Evolutionary conservation across 2,113 vertebrate genomes (phyloP).

Genomic region (Cephalopholis sonnerati): DNA sequence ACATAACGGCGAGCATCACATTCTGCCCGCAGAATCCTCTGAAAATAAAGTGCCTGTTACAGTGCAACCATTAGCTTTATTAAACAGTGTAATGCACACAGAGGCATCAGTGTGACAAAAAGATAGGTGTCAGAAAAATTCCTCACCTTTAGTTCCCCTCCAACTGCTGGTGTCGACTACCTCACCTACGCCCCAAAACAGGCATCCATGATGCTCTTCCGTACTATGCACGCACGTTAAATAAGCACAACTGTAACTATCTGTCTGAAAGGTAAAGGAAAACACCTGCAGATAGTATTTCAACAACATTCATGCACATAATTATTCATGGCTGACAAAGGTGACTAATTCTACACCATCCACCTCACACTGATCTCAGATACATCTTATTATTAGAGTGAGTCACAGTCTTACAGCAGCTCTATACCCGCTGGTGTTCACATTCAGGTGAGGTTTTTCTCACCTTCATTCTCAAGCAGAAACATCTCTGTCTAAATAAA

Average conservation of each 20-base stretch:
- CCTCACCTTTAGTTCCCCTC: neutral
- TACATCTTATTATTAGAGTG: neutral
- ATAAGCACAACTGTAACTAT: too few relatives aligned
- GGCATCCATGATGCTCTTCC: too few relatives aligned
- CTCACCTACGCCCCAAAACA: too few relatives aligned
- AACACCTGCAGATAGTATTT: neutral
- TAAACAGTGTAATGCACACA: neutral
- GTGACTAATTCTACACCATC: neutral
- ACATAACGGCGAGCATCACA: too few relatives aligned
- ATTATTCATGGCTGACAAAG: neutral
- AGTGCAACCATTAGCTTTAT: neutral
- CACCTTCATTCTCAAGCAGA: too few relatives aligned
- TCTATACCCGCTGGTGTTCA: neutral
- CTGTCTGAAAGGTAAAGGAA: neutral
- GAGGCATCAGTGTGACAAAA: neutral
- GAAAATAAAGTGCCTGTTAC: neutral
- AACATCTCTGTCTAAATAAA: too few relatives aligned
- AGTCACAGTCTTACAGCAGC: constrained; percentile 16
- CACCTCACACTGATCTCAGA: neutral
- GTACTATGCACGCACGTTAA: too few relatives aligned
- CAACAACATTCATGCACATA: neutral
- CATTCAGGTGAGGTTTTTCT: neutral
- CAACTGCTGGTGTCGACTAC: neutral
- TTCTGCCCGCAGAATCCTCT: neutral
- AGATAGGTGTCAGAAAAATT: neutral